phyloP scores from a whole-genome alignment of 2,888 invertebrate species.

The Branchipolynoe longqiensis region DNA sequence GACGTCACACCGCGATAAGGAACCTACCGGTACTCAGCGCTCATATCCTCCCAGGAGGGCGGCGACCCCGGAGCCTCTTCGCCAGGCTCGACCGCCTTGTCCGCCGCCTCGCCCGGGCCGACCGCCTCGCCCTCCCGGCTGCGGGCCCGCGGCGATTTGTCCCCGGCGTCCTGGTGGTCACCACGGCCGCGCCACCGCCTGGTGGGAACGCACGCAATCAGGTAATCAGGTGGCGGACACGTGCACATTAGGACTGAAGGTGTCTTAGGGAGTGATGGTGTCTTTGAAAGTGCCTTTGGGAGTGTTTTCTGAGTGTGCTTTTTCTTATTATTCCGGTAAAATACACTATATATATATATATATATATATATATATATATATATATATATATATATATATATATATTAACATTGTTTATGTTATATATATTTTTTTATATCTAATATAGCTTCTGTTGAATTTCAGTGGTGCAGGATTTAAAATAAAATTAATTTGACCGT shows the following conservation, averaged over 20 bases:
- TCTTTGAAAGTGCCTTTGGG: neutral
- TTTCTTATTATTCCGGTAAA: no score
- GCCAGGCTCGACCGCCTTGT: neutral
- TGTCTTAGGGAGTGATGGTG: neutral
- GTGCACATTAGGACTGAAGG: no score
- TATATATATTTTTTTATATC: no score
- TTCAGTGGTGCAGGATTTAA: no score
- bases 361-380: no score
- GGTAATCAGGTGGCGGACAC: neutral
- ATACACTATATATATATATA: no score
- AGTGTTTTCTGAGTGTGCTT: neutral
- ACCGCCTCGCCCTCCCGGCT: neutral
- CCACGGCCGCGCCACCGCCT: neutral
- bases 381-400: no score
- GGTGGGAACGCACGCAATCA: neutral
- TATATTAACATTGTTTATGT: no score
- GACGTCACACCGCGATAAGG: no score
- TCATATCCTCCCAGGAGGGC: constrained; percentile 25
- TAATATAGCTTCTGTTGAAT: no score
- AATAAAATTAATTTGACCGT: no score
- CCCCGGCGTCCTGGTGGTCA: neutral
- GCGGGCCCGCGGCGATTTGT: neutral
- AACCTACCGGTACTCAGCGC: neutral
- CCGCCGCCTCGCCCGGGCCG: neutral
- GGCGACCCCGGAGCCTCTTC: constrained; percentile 6